Conservation (phyloP, 2,797 vertebrate species). For the Sebastes trivittatus region DNA sequence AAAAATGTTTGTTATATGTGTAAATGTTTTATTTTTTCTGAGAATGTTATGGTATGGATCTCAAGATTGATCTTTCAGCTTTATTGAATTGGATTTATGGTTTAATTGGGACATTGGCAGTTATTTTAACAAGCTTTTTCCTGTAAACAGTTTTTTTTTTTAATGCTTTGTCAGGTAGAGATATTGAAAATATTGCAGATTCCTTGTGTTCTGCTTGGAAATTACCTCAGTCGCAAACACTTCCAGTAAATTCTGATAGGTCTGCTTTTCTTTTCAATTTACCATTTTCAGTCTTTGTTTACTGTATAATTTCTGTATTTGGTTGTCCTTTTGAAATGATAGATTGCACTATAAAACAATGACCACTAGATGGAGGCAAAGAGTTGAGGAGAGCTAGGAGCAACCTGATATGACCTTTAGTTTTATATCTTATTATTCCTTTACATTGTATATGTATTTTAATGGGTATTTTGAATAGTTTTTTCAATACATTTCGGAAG, state of each 20-base stretch:
- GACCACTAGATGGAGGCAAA: constrained; percentile 52
- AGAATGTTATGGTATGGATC: neutral
- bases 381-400: neutral
- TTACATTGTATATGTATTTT: neutral
- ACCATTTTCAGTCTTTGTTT: neutral
- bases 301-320: neutral
- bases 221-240: neutral
- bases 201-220: neutral
- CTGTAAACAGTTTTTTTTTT: neutral
- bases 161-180: neutral
- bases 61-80: neutral
- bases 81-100: neutral
- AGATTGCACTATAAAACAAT: neutral
- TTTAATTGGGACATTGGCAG: neutral
- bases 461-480: neutral
- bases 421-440: neutral
- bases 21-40: neutral
- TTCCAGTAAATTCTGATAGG: neutral
- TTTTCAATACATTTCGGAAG: neutral
- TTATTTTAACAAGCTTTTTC: neutral
- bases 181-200: neutral
- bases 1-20: neutral
- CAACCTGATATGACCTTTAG: constrained; percentile 6
- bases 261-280: neutral
- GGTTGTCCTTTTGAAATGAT: neutral